Evolutionary conservation across 2,888 invertebrate genomes (phyloP).

Genomic region (Exephanes ischioxanthus): DNA sequence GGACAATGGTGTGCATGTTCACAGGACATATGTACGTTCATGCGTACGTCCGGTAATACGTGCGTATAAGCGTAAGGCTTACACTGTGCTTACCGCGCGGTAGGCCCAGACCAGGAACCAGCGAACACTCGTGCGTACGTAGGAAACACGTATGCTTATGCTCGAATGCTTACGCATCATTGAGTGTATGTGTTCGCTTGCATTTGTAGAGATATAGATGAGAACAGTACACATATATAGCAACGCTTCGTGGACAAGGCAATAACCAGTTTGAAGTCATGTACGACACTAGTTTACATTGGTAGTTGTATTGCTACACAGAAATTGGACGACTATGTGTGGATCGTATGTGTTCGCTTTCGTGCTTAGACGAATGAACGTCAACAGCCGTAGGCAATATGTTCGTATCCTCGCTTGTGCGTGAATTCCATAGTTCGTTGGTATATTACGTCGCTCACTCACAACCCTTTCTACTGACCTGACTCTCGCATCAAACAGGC

Average conservation of each 20-base stretch:
- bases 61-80: slow-evolving; percentile 59
- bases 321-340: slow-evolving; percentile 18
- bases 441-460: slow-evolving; percentile 34
- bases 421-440: slow-evolving; percentile 51
- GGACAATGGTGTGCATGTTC: slow-evolving; percentile 41
- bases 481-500: slow-evolving; percentile 30
- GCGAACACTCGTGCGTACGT: slow-evolving; percentile 46
- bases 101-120: slow-evolving; percentile 35
- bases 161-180: slow-evolving; percentile 59
- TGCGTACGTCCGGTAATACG: slow-evolving; percentile 62
- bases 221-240: slow-evolving; percentile 27
- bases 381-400: slow-evolving; percentile 26
- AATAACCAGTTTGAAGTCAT: slow-evolving; percentile 40
- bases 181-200: slow-evolving; percentile 31
- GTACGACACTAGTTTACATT: slow-evolving; percentile 62
- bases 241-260: slow-evolving; percentile 33
- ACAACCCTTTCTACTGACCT: slow-evolving; percentile 27
- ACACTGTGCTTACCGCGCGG: slow-evolving; percentile 42
- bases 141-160: slow-evolving; percentile 58
- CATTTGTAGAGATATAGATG: slow-evolving; percentile 20
- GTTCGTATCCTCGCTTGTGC: slow-evolving; percentile 15
- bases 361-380: slow-evolving; percentile 1
- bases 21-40: slow-evolving; percentile 20
- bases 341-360: not conserved
- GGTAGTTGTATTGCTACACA: slow-evolving; percentile 42